Base-by-base conservation (phyloP, 2,113 vertebrate species). In the Carassius auratus region DNA sequence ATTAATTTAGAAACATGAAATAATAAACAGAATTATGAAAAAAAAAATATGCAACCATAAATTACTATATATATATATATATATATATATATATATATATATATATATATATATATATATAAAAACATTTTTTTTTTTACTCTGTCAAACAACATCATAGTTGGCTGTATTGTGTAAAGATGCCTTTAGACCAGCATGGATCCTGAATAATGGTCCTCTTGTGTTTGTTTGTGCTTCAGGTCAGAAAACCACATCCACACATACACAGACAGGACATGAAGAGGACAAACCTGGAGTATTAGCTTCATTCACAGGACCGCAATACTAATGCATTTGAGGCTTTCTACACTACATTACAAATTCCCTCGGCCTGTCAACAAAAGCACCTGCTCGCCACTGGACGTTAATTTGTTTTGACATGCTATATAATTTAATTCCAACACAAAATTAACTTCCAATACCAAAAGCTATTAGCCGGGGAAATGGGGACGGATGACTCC, bases 361-460 rank as follows among this genome's bases (percentile, higher is more conserved):
- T 92, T 91, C 89, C 91, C 92, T 83, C 84, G 48, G 89, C 90
- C 86, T 91, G 92, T 93, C 92, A 92, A 83, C 92, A 85, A 91
- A 75, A 57, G 91, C 93, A 91, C 87, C 90, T 94, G 91, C 89
- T 94, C 90, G 88, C 42, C 17, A 59, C 77, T 92, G 95, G 94
- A 95, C 86, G 82, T 88, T 94, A 93, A 95, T 93, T 89, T 92
- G 88, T 94, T 95, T 93, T 94, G 91, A 95, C 87, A 88, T 81
- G 86, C 86, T 92, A 94, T 94, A 92, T 93, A 93, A 94, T 94
- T 94, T 92, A 92, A 96, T 95, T 91, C 81, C 78, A 90, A 79
- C 15, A 68, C n/a, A 91, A 91, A 95, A 92, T 92, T 92, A 94
- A 94, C 88, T 89, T 91, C 91, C 91, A 88, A 91, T 93, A 91